phyloP scores from a whole-genome alignment of 2,113 vertebrate genomes.

The Emydocephalus ijimae region DNA sequence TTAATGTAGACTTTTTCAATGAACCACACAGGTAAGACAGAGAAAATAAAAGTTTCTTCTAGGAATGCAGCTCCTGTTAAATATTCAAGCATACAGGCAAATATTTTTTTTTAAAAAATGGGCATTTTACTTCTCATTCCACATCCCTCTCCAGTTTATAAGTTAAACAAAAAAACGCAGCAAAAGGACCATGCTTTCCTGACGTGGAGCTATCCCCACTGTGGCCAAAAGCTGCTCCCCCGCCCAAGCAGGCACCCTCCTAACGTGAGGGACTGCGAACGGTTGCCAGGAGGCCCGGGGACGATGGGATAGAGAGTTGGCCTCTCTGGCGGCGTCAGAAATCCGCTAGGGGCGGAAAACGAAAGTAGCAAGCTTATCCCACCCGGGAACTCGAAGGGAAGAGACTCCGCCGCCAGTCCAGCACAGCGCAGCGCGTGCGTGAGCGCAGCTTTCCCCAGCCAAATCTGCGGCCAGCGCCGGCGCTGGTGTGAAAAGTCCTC shows the following conservation, averaged over 20 bases:
- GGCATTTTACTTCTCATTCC: neutral
- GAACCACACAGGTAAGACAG: neutral
- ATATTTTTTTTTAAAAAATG: neutral
- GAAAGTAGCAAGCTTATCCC: neutral
- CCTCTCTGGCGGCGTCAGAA: no score
- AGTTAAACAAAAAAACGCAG: neutral
- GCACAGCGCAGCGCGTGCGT: neutral
- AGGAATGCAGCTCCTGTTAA: neutral
- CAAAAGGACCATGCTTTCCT: neutral
- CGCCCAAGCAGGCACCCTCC: neutral
- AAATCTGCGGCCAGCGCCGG: neutral
- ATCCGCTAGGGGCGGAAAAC: neutral
- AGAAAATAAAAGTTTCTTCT: neutral
- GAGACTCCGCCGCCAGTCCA: neutral
- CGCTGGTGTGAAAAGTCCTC: conserved; percentile 14
- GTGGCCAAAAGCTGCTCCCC: neutral
- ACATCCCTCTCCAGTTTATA: neutral
- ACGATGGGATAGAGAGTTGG: neutral
- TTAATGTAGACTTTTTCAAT: neutral
- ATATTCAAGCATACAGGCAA: neutral
- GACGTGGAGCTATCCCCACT: neutral
- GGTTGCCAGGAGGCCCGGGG: neutral
- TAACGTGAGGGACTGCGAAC: neutral
- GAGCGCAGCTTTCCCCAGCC: neutral
- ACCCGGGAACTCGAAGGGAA: neutral